Evolutionary conservation across 2,113 vertebrate genomes (phyloP).

Genomic region (Oxyura jamaicensis): DNA sequence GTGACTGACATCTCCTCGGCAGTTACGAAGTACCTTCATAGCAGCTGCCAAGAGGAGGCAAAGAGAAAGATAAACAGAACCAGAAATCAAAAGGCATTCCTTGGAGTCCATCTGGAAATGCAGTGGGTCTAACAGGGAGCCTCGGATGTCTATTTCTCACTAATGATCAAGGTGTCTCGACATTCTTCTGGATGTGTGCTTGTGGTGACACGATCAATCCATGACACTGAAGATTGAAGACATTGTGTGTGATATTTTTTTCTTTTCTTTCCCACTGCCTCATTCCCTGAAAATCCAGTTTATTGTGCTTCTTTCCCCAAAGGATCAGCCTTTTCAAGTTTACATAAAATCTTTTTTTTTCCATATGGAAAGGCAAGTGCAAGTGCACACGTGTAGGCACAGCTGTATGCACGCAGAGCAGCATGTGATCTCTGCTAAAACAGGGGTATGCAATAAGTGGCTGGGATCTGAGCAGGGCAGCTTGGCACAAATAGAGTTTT

Average conservation of each 20-base stretch:
- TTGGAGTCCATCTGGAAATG: neutral
- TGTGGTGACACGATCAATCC: neutral
- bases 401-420: neutral
- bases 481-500: neutral
- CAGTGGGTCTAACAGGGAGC: neutral
- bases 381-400: neutral
- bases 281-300: neutral
- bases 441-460: neutral
- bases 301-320: neutral
- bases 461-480: neutral
- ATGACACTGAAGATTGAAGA: neutral
- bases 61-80: neutral
- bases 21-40: neutral
- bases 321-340: neutral
- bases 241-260: neutral
- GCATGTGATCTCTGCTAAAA: neutral
- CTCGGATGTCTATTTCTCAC: neutral
- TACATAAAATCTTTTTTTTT: neutral
- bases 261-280: neutral
- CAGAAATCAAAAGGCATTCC: neutral
- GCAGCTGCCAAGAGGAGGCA: neutral
- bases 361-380: neutral
- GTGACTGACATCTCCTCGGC: constrained; percentile 2
- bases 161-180: neutral
- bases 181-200: neutral